Evolutionary conservation across 92 coral and sea anemone species (phyloP).

Genomic region (Zoanthus sansibaricus): DNA sequence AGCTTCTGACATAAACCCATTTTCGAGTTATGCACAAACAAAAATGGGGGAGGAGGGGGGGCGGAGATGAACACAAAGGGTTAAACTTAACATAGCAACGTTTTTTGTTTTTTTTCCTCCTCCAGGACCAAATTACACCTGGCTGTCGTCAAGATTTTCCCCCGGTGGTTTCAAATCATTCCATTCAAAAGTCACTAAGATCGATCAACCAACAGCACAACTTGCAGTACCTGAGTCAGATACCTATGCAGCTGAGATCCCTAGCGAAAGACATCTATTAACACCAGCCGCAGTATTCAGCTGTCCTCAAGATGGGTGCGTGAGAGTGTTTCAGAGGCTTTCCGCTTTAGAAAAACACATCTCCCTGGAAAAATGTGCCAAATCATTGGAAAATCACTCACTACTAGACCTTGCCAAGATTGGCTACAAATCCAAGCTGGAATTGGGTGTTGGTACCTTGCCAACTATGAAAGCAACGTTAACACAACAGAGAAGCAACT

Average conservation of each 20-base stretch:
- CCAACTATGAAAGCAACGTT: constrained; percentile 6
- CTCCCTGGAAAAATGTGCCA: constrained; percentile 52
- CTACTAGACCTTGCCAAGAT: constrained; percentile 55
- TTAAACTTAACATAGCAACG: too few relatives aligned
- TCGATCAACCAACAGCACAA: constrained; percentile 15
- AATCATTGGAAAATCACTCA: constrained; percentile 47
- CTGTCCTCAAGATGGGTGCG: constrained; percentile 37
- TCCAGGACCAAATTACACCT: constrained; percentile 6
- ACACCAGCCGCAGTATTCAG: background rate
- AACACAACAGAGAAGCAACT: constrained; percentile 15
- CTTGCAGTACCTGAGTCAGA: constrained; percentile 2
- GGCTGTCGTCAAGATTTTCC: constrained; percentile 15
- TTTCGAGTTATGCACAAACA: too few relatives aligned
- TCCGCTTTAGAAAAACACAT: constrained; percentile 49
- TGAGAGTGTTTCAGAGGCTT: constrained; percentile 53
- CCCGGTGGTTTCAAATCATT: constrained; percentile 9
- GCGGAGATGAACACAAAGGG: too few relatives aligned
- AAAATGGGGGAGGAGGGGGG: too few relatives aligned
- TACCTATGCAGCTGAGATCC: constrained; percentile 1
- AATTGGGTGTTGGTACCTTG: constrained; percentile 33
- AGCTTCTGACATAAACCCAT: too few relatives aligned
- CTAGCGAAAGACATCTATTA: background rate
- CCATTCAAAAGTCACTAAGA: background rate
- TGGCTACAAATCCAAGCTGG: constrained; percentile 52
- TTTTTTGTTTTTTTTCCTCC: too few relatives aligned